Conservation (phyloP, 2,888 invertebrate genomes). For the Rhopalosiphum nymphaeae region DNA sequence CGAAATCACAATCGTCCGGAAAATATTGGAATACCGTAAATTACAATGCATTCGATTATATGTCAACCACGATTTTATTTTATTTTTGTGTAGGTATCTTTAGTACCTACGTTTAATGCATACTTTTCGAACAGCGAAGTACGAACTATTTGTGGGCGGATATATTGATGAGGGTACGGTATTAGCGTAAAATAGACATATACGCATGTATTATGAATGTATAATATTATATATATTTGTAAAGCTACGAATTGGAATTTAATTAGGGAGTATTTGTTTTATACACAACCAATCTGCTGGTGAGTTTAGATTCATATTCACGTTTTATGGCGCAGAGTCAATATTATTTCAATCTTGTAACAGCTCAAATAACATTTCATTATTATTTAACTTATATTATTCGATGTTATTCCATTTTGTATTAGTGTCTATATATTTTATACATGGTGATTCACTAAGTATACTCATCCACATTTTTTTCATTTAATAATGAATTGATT, state of each 20-base stretch:
- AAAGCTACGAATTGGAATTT: background rate
- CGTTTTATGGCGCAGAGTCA: background rate
- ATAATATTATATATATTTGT: background rate
- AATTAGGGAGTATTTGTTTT: background rate
- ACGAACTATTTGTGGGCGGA: background rate
- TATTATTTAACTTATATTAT: background rate
- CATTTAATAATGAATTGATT: background rate
- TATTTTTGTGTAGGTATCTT: background rate
- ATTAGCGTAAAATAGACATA: background rate
- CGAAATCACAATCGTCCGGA: background rate
- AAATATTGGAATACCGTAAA: background rate
- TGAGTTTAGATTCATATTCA: background rate
- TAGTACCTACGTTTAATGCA: background rate
- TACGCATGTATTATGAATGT: background rate
- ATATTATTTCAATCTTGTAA: constrained; percentile 8
- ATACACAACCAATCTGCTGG: background rate
- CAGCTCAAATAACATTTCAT: background rate
- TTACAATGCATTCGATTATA: background rate
- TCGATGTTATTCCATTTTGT: background rate
- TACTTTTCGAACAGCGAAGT: background rate
- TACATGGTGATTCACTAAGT: background rate
- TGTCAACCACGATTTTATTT: background rate
- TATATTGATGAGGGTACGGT: background rate
- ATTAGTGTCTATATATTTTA: background rate
- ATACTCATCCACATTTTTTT: background rate